These are phyloP conservation scores for Drosophila pruinosa DNA, from an alignment of 1,140 invertebrate genomes.

Conservation along the genomic window DNA sequence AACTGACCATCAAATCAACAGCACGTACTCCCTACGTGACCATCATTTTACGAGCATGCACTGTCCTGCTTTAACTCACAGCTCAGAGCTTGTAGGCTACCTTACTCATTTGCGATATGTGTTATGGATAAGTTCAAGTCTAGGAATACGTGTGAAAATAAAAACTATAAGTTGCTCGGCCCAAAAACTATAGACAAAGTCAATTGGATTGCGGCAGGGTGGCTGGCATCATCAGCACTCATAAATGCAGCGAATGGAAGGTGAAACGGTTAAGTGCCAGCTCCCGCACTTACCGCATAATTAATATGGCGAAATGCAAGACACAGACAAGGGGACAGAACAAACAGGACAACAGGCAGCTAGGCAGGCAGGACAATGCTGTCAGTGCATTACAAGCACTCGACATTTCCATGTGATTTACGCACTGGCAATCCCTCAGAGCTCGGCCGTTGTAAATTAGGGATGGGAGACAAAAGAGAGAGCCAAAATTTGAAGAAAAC, in stretches of 20 bases:
- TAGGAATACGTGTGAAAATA: slow-evolving; percentile 67
- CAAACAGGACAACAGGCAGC: slow-evolving; percentile 22
- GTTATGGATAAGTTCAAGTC: slow-evolving; percentile 53
- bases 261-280: slow-evolving; percentile 49
- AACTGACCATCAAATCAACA: slow-evolving; percentile 80
- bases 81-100: slow-evolving; percentile 8
- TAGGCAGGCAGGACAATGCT: slow-evolving; percentile 31
- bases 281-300: slow-evolving; percentile 58
- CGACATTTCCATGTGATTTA: slow-evolving; percentile 77
- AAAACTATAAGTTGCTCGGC: slow-evolving; percentile 56
- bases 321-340: slow-evolving; percentile 15
- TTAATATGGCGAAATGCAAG: slow-evolving; percentile 69
- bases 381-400: slow-evolving; percentile 59
- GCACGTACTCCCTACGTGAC: slow-evolving; percentile 75
- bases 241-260: not conserved
- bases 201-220: slow-evolving; percentile 14
- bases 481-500: too few relatives aligned
- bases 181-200: slow-evolving; percentile 60
- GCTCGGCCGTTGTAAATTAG: not conserved
- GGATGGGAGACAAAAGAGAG: slow-evolving; percentile 5
- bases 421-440: slow-evolving; percentile 48
- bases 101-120: slow-evolving; percentile 55
- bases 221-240: not conserved
- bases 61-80: not conserved
- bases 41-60: slow-evolving; percentile 59